These are phyloP conservation scores for Pygoscelis antarcticus DNA, from an alignment of 2,113 vertebrate genomes.

Conservation along the genomic window DNA sequence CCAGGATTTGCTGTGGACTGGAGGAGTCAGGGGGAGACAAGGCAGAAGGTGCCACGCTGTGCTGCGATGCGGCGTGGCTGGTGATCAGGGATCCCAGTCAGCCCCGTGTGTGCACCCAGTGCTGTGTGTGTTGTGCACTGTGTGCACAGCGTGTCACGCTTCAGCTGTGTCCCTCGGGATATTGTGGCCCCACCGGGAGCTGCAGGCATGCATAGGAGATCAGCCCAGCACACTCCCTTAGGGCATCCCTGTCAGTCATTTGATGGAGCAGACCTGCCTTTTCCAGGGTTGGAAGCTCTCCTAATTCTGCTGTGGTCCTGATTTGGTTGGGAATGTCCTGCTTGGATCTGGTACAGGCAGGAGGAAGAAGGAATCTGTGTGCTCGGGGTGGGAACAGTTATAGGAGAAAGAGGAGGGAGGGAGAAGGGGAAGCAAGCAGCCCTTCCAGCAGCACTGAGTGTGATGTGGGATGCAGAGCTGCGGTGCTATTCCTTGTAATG, in stretches of 20 bases:
- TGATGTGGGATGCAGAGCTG: not conserved
- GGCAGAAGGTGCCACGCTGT: not conserved
- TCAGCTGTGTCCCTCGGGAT: not conserved
- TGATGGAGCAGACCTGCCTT: not conserved
- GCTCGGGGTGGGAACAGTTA: not conserved
- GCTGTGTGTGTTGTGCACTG: not conserved
- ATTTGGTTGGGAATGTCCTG: not conserved
- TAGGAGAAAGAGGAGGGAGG: not conserved
- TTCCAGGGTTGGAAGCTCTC: not conserved
- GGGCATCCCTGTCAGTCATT: not conserved
- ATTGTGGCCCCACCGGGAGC: not conserved
- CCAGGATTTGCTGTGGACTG: not conserved
- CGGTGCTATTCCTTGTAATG: not conserved
- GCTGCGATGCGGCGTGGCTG: rapidly evolving
- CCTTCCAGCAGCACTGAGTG: not conserved
- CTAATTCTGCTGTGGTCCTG: not conserved
- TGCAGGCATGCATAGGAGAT: not conserved
- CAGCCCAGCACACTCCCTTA: not conserved
- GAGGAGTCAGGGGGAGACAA: not conserved
- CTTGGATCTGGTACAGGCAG: not conserved
- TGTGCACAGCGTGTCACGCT: not conserved
- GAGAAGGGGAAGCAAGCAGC: not conserved
- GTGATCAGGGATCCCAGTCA: not conserved
- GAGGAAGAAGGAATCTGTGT: not conserved
- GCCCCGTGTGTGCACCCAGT: not conserved